Conservation (phyloP, 2,113 vertebrate genomes). For the Oceanites oceanicus region DNA sequence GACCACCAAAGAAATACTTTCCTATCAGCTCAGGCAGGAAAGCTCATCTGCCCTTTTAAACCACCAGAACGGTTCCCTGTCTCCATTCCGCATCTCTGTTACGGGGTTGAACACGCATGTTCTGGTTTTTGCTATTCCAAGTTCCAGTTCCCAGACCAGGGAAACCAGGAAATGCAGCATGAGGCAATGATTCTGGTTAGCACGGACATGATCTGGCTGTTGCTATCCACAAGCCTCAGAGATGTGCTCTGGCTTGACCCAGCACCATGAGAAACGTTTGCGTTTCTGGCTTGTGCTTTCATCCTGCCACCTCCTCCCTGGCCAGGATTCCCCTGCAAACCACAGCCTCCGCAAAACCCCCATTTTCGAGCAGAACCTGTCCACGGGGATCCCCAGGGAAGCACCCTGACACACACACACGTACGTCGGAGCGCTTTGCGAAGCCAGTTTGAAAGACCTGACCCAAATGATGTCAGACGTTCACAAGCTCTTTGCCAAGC, state of each 20-base stretch:
- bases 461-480: not conserved
- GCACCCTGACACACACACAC: not conserved
- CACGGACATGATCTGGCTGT: not conserved
- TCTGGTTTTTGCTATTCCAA: not conserved
- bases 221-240: not conserved
- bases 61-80: not conserved
- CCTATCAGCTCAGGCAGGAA: not conserved
- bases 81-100: not conserved
- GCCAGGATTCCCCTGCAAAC: not conserved
- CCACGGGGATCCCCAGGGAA: not conserved
- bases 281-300: not conserved
- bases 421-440: not conserved
- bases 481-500: not conserved
- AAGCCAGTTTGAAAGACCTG: not conserved
- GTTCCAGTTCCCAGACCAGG: not conserved
- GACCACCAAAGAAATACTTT: not conserved
- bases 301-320: not conserved
- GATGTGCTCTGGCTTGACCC: not conserved
- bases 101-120: not conserved
- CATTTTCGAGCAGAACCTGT: not conserved
- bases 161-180: not conserved
- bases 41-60: not conserved
- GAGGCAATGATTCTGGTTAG: not conserved
- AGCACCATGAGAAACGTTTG: fast-evolving
- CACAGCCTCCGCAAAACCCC: not conserved